Percentiles rank a stretch among this genome's conserved stretches.
Conservation (phyloP, 2,113 vertebrate species). For the Callipepla squamata region DNA sequence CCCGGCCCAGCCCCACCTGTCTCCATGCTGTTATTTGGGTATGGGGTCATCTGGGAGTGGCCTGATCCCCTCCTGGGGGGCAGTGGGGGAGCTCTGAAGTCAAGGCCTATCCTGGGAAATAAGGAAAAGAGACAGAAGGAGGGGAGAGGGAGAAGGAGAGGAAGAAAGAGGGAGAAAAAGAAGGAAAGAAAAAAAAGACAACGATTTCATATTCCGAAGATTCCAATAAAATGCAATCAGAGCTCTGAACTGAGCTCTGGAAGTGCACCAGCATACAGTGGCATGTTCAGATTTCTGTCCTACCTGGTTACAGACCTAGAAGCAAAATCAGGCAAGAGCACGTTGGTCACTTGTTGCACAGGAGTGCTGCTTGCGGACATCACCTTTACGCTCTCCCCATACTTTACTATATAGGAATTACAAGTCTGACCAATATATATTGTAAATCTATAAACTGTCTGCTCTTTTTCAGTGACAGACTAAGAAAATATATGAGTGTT, state of each 20-base stretch:
- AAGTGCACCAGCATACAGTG: neutral
- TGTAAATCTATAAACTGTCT: neutral
- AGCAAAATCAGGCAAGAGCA: accelerated
- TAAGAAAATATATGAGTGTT: neutral
- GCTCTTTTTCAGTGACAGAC: neutral
- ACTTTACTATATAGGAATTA: neutral
- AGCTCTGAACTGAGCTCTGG: neutral
- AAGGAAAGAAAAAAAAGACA: too few species aligned
- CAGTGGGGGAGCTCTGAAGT: neutral
- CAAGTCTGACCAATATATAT: accelerated
- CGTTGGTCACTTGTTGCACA: neutral
- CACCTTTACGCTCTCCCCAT: neutral
- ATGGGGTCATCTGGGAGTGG: neutral
- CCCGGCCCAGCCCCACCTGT: neutral
- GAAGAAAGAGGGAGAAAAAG: neutral
- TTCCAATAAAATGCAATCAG: neutral
- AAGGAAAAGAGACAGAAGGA: neutral
- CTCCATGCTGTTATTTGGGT: too few species aligned
- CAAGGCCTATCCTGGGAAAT: neutral
- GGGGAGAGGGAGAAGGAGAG: neutral
- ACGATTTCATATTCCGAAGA: neutral
- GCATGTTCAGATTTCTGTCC: neutral
- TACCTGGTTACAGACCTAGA: neutral
- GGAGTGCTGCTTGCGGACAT: neutral
- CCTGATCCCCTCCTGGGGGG: accelerated